A percentile compares a stretch with the other conserved stretches of the same genome.
These are phyloP conservation scores for Syritta pipiens DNA, from an alignment of 2,888 invertebrate genomes.

Conservation along the genomic window DNA sequence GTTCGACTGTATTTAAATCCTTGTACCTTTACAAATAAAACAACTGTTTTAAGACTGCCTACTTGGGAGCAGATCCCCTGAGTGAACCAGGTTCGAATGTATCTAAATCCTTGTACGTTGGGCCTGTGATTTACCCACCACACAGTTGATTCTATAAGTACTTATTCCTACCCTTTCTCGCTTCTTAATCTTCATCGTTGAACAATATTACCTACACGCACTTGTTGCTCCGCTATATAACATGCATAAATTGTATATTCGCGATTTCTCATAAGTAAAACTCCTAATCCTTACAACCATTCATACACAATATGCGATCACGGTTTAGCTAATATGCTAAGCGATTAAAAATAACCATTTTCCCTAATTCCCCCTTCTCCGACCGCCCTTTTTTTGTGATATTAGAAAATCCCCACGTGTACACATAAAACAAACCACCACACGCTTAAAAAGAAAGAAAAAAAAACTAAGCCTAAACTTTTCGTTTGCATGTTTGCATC, in stretches of 20 bases:
- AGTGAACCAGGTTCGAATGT: too few relatives aligned
- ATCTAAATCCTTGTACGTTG: too few relatives aligned
- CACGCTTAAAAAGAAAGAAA: constrained; percentile 35
- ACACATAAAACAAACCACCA: constrained; percentile 51
- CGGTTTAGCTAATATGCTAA: constrained; percentile 14
- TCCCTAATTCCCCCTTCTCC: neutral
- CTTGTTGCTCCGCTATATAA: constrained; percentile 23
- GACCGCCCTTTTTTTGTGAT: constrained; percentile 4
- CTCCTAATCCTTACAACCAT: neutral
- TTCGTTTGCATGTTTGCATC: constrained; percentile 59
- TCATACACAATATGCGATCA: neutral
- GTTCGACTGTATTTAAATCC: too few relatives aligned
- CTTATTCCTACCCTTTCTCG: too few relatives aligned
- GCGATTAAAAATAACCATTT: constrained; percentile 44
- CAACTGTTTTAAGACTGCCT: too few relatives aligned
- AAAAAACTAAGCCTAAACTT: constrained; percentile 64
- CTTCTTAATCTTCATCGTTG: too few relatives aligned
- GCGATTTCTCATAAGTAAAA: constrained; percentile 6
- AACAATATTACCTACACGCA: too few relatives aligned
- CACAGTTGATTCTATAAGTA: too few relatives aligned
- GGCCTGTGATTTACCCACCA: too few relatives aligned
- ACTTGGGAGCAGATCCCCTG: too few relatives aligned
- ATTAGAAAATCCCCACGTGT: constrained; percentile 36
- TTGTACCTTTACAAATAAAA: too few relatives aligned
- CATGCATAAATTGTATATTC: too few relatives aligned